Evolutionary conservation across 2,113 vertebrate species (phyloP).

Genomic region (Numida meleagris): DNA sequence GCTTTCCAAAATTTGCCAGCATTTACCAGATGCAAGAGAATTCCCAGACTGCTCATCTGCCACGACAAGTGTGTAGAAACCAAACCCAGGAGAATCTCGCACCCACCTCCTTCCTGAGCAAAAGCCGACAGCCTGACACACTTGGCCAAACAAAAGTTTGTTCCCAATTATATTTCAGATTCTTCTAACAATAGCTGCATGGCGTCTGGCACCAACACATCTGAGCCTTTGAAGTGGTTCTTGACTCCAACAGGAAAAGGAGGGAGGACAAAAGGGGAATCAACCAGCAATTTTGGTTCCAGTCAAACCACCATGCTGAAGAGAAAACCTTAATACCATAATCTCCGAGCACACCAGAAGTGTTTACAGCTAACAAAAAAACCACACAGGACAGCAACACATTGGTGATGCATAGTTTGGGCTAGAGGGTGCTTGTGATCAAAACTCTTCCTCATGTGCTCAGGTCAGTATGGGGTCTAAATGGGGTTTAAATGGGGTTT

Average conservation of each 20-base stretch:
- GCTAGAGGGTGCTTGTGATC: rapidly evolving
- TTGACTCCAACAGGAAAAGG: slow-evolving; percentile 43
- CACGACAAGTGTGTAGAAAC: slow-evolving; percentile 83
- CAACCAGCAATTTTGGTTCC: slow-evolving; percentile 11
- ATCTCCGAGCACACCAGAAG: background rate
- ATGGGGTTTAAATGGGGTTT: background rate
- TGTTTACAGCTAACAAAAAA: background rate
- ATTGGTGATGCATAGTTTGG: rapidly evolving
- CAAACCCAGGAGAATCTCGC: slow-evolving; percentile 73
- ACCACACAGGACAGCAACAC: background rate
- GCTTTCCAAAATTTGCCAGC: slow-evolving; percentile 84
- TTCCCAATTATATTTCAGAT: slow-evolving; percentile 84
- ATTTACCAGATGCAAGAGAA: slow-evolving; percentile 88
- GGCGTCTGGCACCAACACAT: slow-evolving; percentile 80
- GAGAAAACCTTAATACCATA: background rate
- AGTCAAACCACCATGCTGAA: slow-evolving; percentile 8
- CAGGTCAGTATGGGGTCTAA: background rate
- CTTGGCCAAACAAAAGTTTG: slow-evolving; percentile 71
- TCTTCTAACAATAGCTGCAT: slow-evolving; percentile 78
- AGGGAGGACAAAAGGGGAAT: background rate
- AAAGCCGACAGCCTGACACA: slow-evolving; percentile 50
- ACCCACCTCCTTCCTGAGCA: slow-evolving; percentile 58
- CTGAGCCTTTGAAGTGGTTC: slow-evolving; percentile 81
- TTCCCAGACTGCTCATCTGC: slow-evolving; percentile 83
- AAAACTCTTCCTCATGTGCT: rapidly evolving